Evolutionary conservation across 2,113 vertebrate genomes (phyloP), one percentile per base, ranked within the genome.

Genomic region (Lepidothrix coronata): DNA sequence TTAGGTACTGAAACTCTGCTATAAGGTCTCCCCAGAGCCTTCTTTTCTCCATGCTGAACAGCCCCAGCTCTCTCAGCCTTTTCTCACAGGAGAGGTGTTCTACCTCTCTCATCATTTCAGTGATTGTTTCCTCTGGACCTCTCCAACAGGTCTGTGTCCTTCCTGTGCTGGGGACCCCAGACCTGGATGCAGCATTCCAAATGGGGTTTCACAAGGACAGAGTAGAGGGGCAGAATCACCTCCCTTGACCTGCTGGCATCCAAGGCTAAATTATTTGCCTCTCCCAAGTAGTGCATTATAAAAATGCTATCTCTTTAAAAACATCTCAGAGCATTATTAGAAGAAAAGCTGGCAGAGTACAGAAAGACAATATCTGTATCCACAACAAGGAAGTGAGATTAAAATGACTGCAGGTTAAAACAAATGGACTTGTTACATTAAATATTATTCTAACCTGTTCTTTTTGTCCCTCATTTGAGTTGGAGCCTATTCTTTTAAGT

Each of bases 351-450:
- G 28, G 6, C 54, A 46, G 39, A 63, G 30, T 81, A 31, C 20
- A 75, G 44, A 85, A 70, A 63, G n/a, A 21, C 3, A 18, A 8
- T 35, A 14, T 46, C 58, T 41, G 6, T 63, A 22, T 39, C 62
- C 22, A 23, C 14, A 44, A 0, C 2, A 41, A 63, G 21, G 41
- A 46, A 67, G 11, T 66, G 62, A 85, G 49, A 66, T 39, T 75
- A 62, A 75, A 79, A 30, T 65, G 62, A 48, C 30, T 65, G 39
- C 55, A 66, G 87, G 20, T 39, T 95, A 39, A 92, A 92, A n/a
- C 11, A 85, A 28, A 67, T 4, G 4, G 35, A 18, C 46, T 72
- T 41, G 4, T 67, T 71, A 39, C 21, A 11, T 76, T 52, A 67
- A 75, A 33, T 80, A 39, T 41, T 72, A 54, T n/a, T 65, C 35